Evolutionary conservation across 2,888 invertebrate species (phyloP).

Genomic region (Orgyia antiqua): DNA sequence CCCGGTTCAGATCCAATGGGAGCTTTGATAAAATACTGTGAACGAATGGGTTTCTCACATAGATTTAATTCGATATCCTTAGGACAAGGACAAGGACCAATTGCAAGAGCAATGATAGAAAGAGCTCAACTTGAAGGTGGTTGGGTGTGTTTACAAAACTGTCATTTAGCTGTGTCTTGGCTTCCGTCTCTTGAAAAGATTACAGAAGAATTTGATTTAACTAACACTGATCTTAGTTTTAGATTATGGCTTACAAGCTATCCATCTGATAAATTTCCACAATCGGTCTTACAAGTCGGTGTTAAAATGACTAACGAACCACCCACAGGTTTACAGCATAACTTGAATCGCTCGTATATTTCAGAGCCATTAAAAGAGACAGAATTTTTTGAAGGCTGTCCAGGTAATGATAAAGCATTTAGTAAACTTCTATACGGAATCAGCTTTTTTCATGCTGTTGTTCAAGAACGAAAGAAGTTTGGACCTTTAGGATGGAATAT

Average conservation of each 20-base stretch:
- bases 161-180: constrained; percentile 91
- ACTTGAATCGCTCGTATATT: constrained; percentile 89
- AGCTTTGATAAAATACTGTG: constrained; percentile 86
- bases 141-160: constrained; percentile 93
- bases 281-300: constrained; percentile 90
- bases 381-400: constrained; percentile 88
- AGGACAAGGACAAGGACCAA: constrained; percentile 88
- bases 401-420: constrained; percentile 87
- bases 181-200: constrained; percentile 86
- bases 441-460: constrained; percentile 91
- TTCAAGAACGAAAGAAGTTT: constrained; percentile 89
- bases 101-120: constrained; percentile 84
- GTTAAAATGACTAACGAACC: constrained; percentile 97
- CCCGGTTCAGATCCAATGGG: constrained; percentile 91
- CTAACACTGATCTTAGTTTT: constrained; percentile 84
- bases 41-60: constrained; percentile 80
- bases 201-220: constrained; percentile 83
- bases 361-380: constrained; percentile 92
- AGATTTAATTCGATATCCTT: constrained; percentile 86
- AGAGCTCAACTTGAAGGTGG: constrained; percentile 83
- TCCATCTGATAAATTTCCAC: constrained; percentile 91
- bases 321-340: constrained; percentile 91
- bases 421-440: constrained; percentile 87
- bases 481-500: constrained; percentile 93
- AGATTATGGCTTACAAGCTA: constrained; percentile 95